Evolutionary conservation across 2,888 invertebrate genomes (phyloP).

Genomic region (Brenthis ino): DNA sequence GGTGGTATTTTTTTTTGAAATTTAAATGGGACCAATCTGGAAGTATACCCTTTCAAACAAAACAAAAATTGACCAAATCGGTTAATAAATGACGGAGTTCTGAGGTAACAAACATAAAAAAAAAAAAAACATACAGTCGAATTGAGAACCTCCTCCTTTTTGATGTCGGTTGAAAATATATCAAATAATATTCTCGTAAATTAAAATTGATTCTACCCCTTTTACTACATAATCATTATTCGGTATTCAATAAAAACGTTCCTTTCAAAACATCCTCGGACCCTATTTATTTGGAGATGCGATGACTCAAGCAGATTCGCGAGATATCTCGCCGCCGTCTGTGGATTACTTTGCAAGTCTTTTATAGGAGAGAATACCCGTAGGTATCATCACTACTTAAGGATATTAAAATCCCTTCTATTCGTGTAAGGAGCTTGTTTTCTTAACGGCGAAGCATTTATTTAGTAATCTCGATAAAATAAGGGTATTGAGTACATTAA

Average conservation of each 20-base stretch:
- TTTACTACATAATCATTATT: constrained; percentile 35
- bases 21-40: too few relatives aligned
- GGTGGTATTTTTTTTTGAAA: too few relatives aligned
- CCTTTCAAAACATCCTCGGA: constrained; percentile 63
- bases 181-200: not conserved
- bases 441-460: constrained; percentile 64
- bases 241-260: constrained; percentile 63
- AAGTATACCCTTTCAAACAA: too few relatives aligned
- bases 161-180: too few relatives aligned
- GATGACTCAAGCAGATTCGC: constrained; percentile 81
- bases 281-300: constrained; percentile 79
- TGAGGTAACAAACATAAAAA: too few relatives aligned
- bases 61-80: too few relatives aligned
- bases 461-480: constrained; percentile 65
- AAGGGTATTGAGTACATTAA: constrained; percentile 45
- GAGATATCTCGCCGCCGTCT: constrained; percentile 73
- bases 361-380: constrained; percentile 70
- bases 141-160: too few relatives aligned
- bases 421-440: constrained; percentile 79
- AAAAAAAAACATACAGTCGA: too few relatives aligned
- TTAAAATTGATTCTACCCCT: constrained; percentile 29
- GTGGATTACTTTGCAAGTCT: constrained; percentile 81
- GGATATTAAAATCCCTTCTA: constrained; percentile 80
- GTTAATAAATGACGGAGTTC: too few relatives aligned
- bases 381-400: constrained; percentile 79